Conservation (phyloP, 1,140 invertebrate species). For the Mycetomoellerius zeteki region DNA sequence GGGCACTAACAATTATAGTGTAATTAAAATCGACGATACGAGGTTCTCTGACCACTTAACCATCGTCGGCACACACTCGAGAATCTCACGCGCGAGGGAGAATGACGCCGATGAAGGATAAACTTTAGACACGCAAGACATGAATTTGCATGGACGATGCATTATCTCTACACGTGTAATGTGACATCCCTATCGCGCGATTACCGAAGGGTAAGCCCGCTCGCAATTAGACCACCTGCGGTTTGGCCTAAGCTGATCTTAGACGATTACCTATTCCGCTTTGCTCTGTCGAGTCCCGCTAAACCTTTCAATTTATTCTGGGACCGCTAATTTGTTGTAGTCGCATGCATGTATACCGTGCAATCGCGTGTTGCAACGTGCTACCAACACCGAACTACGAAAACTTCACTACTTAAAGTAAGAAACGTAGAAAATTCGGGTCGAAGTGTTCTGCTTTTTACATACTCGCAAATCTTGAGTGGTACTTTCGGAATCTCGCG, state of each 20-base stretch:
- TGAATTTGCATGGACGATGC: conserved; percentile 75
- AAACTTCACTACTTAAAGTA: conserved; percentile 26
- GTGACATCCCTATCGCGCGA: conserved; percentile 72
- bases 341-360: not conserved
- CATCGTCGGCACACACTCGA: conserved; percentile 12
- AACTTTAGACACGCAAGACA: conserved; percentile 75
- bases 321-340: conserved; percentile 50
- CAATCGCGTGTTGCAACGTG: not conserved
- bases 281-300: conserved; percentile 33
- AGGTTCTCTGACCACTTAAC: not conserved
- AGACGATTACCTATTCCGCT: conserved; percentile 63
- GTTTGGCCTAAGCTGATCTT: conserved; percentile 62
- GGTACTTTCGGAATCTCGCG: not conserved
- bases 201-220: conserved; percentile 64
- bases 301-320: conserved; percentile 71
- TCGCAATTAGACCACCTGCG: conserved; percentile 73
- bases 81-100: conserved; percentile 1
- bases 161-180: conserved; percentile 78
- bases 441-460: not conserved
- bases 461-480: conserved; percentile 10
- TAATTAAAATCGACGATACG: conserved; percentile 48
- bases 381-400: not conserved
- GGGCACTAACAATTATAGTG: not conserved
- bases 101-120: conserved; percentile 69
- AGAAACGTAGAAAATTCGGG: not conserved